Conservation (phyloP, 2,113 vertebrate genomes). For the Sturnira hondurensis region DNA sequence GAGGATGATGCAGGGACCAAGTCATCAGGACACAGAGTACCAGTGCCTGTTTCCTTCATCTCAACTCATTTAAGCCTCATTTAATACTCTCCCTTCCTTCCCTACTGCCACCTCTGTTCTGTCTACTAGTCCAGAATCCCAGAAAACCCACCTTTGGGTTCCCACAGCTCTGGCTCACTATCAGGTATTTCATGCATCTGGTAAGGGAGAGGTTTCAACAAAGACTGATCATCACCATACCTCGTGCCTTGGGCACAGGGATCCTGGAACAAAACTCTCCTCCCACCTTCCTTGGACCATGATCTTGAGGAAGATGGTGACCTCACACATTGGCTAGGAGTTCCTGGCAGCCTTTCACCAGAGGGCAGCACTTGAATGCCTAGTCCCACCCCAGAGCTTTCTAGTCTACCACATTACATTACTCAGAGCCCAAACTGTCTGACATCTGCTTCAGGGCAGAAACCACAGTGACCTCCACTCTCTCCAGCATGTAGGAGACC, state of each 20-base stretch:
- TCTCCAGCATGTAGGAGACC: no score
- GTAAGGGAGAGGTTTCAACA: neutral
- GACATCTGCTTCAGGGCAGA: neutral
- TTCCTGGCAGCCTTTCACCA: neutral
- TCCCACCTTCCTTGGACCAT: neutral
- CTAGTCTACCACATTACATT: no score
- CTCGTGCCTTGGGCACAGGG: neutral
- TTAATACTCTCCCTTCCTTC: neutral
- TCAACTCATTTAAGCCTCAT: neutral
- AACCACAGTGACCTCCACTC: neutral
- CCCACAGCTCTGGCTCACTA: neutral
- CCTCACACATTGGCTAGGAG: neutral
- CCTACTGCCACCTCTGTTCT: neutral
- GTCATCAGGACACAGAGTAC: slow-evolving; percentile 7
- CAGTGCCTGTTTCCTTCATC: neutral
- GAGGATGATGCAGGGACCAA: neutral
- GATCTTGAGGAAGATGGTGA: neutral
- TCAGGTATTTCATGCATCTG: neutral
- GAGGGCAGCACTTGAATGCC: neutral
- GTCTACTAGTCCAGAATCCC: neutral
- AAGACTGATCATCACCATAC: neutral
- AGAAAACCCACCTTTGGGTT: neutral
- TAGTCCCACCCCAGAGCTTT: neutral
- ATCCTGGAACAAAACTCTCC: neutral
- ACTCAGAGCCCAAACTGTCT: neutral